A percentile compares a stretch with the other conserved stretches of the same genome.
Conservation (phyloP, 1,140 invertebrate species). For the Ladona fulva region DNA sequence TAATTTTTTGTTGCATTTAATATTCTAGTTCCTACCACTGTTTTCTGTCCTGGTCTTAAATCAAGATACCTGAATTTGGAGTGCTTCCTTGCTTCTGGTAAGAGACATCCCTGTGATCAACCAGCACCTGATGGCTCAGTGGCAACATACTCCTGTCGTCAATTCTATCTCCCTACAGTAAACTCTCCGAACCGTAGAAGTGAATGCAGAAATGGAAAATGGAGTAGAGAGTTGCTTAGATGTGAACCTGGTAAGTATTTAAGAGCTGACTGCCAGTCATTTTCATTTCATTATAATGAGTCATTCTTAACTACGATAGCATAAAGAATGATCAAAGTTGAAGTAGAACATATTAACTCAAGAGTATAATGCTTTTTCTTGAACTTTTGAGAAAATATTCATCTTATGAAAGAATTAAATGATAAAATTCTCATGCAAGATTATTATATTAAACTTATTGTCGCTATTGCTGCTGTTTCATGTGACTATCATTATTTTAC, state of each 20-base stretch:
- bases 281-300: too few relatives aligned
- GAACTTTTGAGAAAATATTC: too few relatives aligned
- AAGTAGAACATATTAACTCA: too few relatives aligned
- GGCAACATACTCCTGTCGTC: slow-evolving; percentile 31
- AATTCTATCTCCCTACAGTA: slow-evolving; percentile 29
- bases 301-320: too few relatives aligned
- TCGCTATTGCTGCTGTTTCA: too few relatives aligned
- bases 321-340: too few relatives aligned
- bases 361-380: too few relatives aligned
- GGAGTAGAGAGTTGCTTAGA: slow-evolving; percentile 32
- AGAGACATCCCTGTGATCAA: slow-evolving; percentile 26
- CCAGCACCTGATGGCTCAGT: slow-evolving; percentile 29
- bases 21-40: background rate
- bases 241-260: slow-evolving; percentile 30
- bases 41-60: background rate
- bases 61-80: background rate
- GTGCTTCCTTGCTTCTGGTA: background rate
- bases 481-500: slow-evolving; percentile 11
- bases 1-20: too few relatives aligned
- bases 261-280: slow-evolving; percentile 19
- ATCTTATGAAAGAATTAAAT: too few relatives aligned
- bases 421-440: too few relatives aligned
- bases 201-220: slow-evolving; percentile 36
- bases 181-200: slow-evolving; percentile 22
- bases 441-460: too few relatives aligned